These are phyloP conservation scores for Pomacea canaliculata DNA, from an alignment of 2,888 invertebrate genomes.

Conservation along the genomic window DNA sequence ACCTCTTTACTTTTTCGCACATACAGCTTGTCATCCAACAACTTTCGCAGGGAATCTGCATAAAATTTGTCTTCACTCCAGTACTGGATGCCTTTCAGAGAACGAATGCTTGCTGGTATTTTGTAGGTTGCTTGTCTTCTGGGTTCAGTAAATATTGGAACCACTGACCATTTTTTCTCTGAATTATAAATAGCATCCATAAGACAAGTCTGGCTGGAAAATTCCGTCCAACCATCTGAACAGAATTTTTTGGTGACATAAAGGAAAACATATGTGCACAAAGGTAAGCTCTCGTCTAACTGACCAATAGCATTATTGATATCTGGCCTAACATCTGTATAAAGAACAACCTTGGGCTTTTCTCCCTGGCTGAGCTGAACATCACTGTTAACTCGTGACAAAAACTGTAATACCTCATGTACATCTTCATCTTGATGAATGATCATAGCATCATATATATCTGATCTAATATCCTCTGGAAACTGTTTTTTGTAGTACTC, in stretches of 20 bases:
- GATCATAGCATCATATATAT: constrained; percentile 51
- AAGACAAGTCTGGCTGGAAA: constrained; percentile 53
- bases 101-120: constrained; percentile 51
- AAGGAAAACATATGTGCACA: constrained; percentile 58
- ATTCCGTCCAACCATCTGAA: constrained; percentile 48
- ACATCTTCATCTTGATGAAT: constrained; percentile 48
- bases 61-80: constrained; percentile 52
- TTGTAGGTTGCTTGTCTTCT: constrained; percentile 35
- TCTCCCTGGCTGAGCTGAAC: constrained; percentile 26
- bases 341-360: constrained; percentile 40
- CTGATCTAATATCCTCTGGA: constrained; percentile 40
- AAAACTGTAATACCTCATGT: constrained; percentile 38
- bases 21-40: constrained; percentile 46
- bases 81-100: constrained; percentile 54
- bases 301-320: constrained; percentile 30
- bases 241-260: constrained; percentile 50
- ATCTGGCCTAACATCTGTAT: constrained; percentile 39
- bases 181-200: constrained; percentile 53
- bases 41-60: constrained; percentile 40
- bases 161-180: constrained; percentile 56
- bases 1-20: constrained; percentile 27
- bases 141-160: constrained; percentile 54
- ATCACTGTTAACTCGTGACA: constrained; percentile 40
- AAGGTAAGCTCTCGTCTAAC: constrained; percentile 40
- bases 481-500: constrained; percentile 31